Conservation (phyloP, 2,888 invertebrate species). For the Capitulum mitella region DNA sequence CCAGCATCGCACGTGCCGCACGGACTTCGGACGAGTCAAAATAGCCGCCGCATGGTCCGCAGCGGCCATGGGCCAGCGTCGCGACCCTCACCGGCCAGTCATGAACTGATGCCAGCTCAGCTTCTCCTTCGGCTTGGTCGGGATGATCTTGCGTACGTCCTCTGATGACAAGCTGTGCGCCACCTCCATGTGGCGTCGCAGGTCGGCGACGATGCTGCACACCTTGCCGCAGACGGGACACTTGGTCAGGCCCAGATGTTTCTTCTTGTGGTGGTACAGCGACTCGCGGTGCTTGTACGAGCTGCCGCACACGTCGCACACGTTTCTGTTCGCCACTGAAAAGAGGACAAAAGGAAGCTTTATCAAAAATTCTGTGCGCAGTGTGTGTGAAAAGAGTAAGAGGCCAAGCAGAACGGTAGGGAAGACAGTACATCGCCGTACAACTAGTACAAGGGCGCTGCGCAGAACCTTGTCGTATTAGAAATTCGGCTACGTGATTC, state of each 20-base stretch:
- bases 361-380: too few relatives aligned
- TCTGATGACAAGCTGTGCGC: not conserved
- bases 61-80: too few relatives aligned
- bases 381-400: too few relatives aligned
- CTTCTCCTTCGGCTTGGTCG: not conserved
- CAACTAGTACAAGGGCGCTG: too few relatives aligned
- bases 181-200: conserved; percentile 15
- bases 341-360: too few relatives aligned
- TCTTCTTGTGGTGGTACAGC: conserved; percentile 18
- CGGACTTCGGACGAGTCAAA: too few relatives aligned
- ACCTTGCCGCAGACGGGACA: conserved; percentile 7
- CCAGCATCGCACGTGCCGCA: too few relatives aligned
- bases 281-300: conserved; percentile 21
- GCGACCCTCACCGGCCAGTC: not conserved
- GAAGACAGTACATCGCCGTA: too few relatives aligned
- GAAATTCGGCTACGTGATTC: too few relatives aligned
- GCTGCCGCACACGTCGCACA: conserved; percentile 11
- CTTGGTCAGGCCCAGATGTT: conserved; percentile 5
- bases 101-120: not conserved
- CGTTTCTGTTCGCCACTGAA: not conserved
- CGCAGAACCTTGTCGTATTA: too few relatives aligned
- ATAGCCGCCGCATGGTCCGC: too few relatives aligned
- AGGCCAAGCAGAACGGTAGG: too few relatives aligned
- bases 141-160: conserved; percentile 5
- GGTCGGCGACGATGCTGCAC: conserved; percentile 17